Percentiles rank a stretch among this genome's conserved stretches.
Evolutionary conservation across 2,888 invertebrate genomes (phyloP).

Genomic region (Busseola fusca): DNA sequence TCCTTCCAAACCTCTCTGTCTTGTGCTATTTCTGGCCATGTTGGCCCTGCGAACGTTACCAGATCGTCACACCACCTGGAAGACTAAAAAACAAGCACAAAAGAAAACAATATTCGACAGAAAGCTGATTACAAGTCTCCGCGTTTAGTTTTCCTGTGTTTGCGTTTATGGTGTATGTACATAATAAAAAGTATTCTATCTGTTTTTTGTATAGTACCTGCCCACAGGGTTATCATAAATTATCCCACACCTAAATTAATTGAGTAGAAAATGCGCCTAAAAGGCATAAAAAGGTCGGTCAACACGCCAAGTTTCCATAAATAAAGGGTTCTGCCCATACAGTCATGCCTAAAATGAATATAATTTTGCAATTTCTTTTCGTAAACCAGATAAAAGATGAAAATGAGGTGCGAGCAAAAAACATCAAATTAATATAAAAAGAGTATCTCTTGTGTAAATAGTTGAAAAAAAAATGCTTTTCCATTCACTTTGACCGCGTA

Average conservation of each 20-base stretch:
- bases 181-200: neutral
- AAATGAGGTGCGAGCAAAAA: neutral
- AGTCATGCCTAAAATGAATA: conserved; percentile 14
- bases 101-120: no score
- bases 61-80: no score
- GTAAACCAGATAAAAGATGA: neutral
- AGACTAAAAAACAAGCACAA: no score
- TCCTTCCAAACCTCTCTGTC: no score
- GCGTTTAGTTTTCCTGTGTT: no score
- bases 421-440: neutral
- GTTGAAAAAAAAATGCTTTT: neutral
- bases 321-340: conserved; percentile 20
- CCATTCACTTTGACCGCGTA: neutral
- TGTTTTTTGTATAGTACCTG: conserved; percentile 7
- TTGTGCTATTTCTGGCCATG: no score
- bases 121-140: no score
- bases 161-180: no score
- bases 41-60: no score
- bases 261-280: conserved; percentile 45
- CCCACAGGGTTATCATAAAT: conserved; percentile 30
- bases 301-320: conserved; percentile 22
- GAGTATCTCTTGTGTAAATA: neutral
- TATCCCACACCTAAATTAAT: conserved; percentile 37
- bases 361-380: conserved; percentile 28
- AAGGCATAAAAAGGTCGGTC: conserved; percentile 39